A percentile compares a stretch with the other conserved stretches of the same genome.
Conservation (phyloP, 1,140 invertebrate species). For the Antheraea mylitta region DNA sequence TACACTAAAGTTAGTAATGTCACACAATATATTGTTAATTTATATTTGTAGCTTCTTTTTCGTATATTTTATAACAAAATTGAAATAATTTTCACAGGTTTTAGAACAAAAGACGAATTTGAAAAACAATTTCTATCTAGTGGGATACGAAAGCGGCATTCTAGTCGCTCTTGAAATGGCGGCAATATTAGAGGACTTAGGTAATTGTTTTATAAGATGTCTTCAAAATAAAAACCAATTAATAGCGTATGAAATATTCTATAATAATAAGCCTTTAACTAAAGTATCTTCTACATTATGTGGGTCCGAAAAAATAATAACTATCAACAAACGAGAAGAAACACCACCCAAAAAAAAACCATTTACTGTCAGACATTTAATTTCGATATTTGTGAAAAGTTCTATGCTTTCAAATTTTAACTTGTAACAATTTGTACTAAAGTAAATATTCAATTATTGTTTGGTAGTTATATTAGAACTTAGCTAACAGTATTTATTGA, state of each 20-base stretch:
- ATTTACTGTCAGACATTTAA: too few species aligned
- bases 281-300: background rate
- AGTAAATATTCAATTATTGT: too few species aligned
- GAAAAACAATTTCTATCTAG: slow-evolving; percentile 24
- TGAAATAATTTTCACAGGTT: background rate
- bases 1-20: slow-evolving; percentile 23
- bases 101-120: slow-evolving; percentile 21
- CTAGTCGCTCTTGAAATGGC: slow-evolving; percentile 38
- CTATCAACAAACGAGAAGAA: too few species aligned
- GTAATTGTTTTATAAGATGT: slow-evolving; percentile 18
- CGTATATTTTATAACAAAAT: background rate
- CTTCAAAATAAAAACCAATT: background rate
- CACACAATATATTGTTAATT: background rate
- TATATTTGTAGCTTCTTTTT: background rate
- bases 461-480: too few species aligned
- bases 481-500: too few species aligned
- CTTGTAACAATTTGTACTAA: too few species aligned
- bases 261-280: background rate
- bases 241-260: background rate
- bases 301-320: too few species aligned
- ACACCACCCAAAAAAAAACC: too few species aligned
- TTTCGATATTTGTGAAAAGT: too few species aligned
- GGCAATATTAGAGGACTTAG: slow-evolving; percentile 35
- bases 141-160: slow-evolving; percentile 42
- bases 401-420: too few species aligned